Conservation (phyloP, 2,888 invertebrate genomes). For the Acanthococcus lagerstroemiae region DNA sequence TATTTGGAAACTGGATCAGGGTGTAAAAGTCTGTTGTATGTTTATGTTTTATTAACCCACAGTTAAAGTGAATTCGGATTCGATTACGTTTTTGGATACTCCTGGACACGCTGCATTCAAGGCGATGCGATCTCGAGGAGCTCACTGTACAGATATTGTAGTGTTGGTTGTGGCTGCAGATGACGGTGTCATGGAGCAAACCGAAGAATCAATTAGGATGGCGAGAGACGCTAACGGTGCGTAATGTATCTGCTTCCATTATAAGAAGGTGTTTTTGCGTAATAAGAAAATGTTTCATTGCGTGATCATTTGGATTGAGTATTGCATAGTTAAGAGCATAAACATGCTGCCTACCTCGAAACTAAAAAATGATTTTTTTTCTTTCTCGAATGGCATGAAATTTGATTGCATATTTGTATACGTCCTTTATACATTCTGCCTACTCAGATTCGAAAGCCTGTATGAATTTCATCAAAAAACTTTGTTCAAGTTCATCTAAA, state of each 20-base stretch:
- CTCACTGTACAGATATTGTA: slow-evolving; percentile 84
- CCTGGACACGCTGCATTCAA: slow-evolving; percentile 98
- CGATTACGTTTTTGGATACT: slow-evolving; percentile 91
- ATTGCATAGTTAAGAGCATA: no score
- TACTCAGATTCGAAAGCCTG: no score
- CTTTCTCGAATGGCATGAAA: no score
- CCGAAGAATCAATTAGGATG: slow-evolving; percentile 79
- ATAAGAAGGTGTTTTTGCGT: neutral
- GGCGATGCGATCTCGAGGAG: slow-evolving; percentile 90
- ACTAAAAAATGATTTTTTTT: no score
- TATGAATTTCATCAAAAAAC: no score
- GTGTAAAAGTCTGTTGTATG: slow-evolving; percentile 2
- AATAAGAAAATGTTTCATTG: no score
- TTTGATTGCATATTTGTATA: no score
- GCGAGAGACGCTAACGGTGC: slow-evolving; percentile 64
- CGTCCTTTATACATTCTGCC: no score
- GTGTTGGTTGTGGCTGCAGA: slow-evolving; percentile 96
- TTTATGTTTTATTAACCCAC: slow-evolving; percentile 37
- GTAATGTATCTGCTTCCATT: slow-evolving; percentile 10
- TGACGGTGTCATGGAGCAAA: slow-evolving; percentile 98
- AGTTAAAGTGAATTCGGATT: slow-evolving; percentile 62
- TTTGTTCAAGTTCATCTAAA: no score
- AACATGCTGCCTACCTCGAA: no score
- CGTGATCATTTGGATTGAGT: no score
- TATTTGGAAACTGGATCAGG: neutral